These are phyloP conservation scores for Lepidocyrtoides sp. DNA, from an alignment of 2,888 invertebrate genomes.

Conservation along the genomic window DNA sequence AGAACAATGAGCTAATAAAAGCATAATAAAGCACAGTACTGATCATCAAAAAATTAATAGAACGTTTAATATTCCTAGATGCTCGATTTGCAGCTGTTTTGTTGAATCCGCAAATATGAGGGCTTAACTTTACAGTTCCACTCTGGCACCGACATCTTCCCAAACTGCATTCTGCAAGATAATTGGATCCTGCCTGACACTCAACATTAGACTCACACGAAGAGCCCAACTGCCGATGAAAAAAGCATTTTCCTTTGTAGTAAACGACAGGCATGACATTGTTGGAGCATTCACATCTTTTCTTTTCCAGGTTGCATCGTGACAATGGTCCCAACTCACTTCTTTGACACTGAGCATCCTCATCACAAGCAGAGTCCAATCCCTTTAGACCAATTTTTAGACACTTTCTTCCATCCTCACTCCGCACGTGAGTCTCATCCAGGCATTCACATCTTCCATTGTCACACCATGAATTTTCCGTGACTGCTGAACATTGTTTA, in stretches of 20 bases:
- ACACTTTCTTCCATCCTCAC: conserved; percentile 83
- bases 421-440: conserved; percentile 76
- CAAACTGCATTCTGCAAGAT: conserved; percentile 78
- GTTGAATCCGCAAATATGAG: conserved; percentile 50
- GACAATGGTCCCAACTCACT: conserved; percentile 79
- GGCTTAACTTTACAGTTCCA: conserved; percentile 46
- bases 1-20: neutral
- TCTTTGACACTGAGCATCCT: conserved; percentile 71
- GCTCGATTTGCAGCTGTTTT: neutral
- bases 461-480: conserved; percentile 80
- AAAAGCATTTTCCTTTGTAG: conserved; percentile 80
- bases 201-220: conserved; percentile 79
- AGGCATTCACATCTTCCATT: conserved; percentile 82
- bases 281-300: conserved; percentile 82
- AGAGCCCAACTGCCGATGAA: conserved; percentile 79
- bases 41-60: no score
- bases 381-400: conserved; percentile 80
- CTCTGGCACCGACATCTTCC: conserved; percentile 81
- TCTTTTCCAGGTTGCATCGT: conserved; percentile 69
- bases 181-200: conserved; percentile 79
- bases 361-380: conserved; percentile 81
- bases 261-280: conserved; percentile 78
- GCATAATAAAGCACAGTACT: neutral
- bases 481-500: conserved; percentile 80
- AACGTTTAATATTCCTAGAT: neutral